Evolutionary conservation across 2,797 vertebrate genomes (phyloP), one percentile per base, ranked within the genome.

Genomic region (Sardinella longiceps): DNA sequence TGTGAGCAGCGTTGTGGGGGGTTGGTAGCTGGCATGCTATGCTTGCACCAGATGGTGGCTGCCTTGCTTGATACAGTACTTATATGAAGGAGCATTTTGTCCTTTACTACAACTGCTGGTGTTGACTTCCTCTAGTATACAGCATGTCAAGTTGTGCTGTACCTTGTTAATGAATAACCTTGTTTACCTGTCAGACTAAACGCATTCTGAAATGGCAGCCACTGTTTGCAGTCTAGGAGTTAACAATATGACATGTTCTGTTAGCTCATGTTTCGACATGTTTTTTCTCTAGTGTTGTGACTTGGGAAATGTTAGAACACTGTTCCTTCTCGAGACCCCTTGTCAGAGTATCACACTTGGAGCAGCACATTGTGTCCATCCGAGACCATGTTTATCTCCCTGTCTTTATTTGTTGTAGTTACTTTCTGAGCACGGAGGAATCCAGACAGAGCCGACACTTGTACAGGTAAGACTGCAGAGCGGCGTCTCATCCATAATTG

Each of bases 381-480:
- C 10, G 18, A 77, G 70, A 23, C 18, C 70, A 23, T 43, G 20
- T 77, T 39, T 43, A 33, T 77, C 15, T 77, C 33, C 37, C 70
- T 43, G 37, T 77, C 70, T 77, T 15, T 90, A 83, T 74, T 83
- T 82, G 85, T 83, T 82, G 84, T 90, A 97, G 96, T 84, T 97
- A 94, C 89, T 97, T 96, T 89, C 90, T 96, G 89, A 96, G 96
- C 88, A 91, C 94, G 45, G 96, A 97, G 81, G 94, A 94, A 25
- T 95, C 94, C 28, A 91, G 91, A 84, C 94, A 95, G 63, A 95
- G 93, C 91, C 92, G 95, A 91, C 96, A 97, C 87, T 94, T 97
- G 23, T 96, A 95, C 93, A 96, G 96, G 96, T 96, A 89, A 89
- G 87, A 46, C 80, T 43, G 46, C 80, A 28, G 66, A 50, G 82